phyloP scores from a whole-genome alignment of 1,140 invertebrate species.

The Drosophila tsacasi region DNA sequence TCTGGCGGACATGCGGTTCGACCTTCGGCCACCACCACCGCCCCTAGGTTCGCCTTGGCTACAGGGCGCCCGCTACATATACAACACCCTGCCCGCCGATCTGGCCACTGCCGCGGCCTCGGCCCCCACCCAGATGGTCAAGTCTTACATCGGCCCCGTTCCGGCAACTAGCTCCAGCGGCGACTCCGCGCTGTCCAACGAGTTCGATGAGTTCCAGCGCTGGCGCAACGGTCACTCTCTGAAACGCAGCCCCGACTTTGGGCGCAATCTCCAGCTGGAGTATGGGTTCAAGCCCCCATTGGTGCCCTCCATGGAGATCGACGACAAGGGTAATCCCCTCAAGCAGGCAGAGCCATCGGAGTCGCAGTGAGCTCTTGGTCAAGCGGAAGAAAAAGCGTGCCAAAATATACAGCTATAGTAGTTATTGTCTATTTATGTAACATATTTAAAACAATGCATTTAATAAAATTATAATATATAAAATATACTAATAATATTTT shows the following conservation, averaged over 20 bases:
- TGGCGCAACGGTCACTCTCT: slow-evolving; percentile 76
- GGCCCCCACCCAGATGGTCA: slow-evolving; percentile 54
- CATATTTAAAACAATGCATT: slow-evolving; percentile 63
- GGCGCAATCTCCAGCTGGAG: slow-evolving; percentile 90
- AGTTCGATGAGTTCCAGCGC: slow-evolving; percentile 86
- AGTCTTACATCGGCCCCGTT: slow-evolving; percentile 63
- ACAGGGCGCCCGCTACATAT: slow-evolving; percentile 74
- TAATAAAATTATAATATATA: slow-evolving; percentile 53
- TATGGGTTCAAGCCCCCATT: slow-evolving; percentile 93
- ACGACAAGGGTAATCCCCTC: slow-evolving; percentile 88
- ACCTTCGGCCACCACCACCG: slow-evolving; percentile 74
- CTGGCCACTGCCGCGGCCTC: slow-evolving; percentile 63
- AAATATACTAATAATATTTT: too few relatives aligned
- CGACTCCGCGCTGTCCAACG: slow-evolving; percentile 28
- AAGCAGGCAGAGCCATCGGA: slow-evolving; percentile 63
- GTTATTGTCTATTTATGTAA: slow-evolving; percentile 69
- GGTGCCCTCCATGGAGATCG: slow-evolving; percentile 92
- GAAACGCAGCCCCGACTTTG: slow-evolving; percentile 86
- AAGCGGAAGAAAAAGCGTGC: slow-evolving; percentile 54
- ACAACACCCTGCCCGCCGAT: slow-evolving; percentile 75
- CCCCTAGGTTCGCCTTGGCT: slow-evolving; percentile 68
- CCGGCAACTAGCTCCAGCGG: slow-evolving; percentile 71
- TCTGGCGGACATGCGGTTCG: slow-evolving; percentile 71
- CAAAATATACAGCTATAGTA: slow-evolving; percentile 76
- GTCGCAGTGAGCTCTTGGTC: slow-evolving; percentile 14